Evolutionary conservation across 1,140 invertebrate species (phyloP).

Genomic region (Linepithema humile): DNA sequence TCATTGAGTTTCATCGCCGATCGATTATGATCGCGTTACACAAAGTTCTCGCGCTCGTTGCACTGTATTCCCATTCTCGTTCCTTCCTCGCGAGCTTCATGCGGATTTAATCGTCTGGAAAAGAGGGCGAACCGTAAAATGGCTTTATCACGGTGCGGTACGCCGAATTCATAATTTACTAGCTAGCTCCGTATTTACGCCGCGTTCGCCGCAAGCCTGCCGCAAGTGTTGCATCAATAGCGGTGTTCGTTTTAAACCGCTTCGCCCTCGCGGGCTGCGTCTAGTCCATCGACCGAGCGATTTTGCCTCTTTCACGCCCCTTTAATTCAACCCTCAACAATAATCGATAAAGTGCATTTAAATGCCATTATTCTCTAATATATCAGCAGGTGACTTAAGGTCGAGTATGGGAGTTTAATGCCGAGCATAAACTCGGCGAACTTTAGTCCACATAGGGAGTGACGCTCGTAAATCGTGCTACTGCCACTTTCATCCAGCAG

Average conservation of each 20-base stretch:
- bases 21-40: background rate
- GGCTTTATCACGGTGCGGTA: slow-evolving; percentile 18
- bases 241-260: slow-evolving; percentile 34
- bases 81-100: background rate
- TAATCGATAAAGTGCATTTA: slow-evolving; percentile 76
- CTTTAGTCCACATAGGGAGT: slow-evolving; percentile 72
- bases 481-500: slow-evolving; percentile 35
- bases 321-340: slow-evolving; percentile 39
- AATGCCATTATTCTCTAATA: slow-evolving; percentile 58
- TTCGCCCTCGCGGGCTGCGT: slow-evolving; percentile 1
- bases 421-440: slow-evolving; percentile 71
- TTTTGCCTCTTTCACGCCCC: background rate
- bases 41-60: background rate
- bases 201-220: slow-evolving; percentile 30
- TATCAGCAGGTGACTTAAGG: slow-evolving; percentile 35
- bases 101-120: slow-evolving; percentile 52
- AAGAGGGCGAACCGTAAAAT: slow-evolving; percentile 46
- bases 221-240: slow-evolving; percentile 38
- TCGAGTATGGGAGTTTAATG: slow-evolving; percentile 69
- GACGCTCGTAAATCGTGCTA: slow-evolving; percentile 52
- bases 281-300: background rate
- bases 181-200: slow-evolving; percentile 36
- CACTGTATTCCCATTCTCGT: slow-evolving; percentile 11
- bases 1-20: background rate
- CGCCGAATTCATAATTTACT: slow-evolving; percentile 66